These are phyloP conservation scores for Coryphaenoides rupestris DNA, from an alignment of 2,113 vertebrate species.

Conservation along the genomic window DNA sequence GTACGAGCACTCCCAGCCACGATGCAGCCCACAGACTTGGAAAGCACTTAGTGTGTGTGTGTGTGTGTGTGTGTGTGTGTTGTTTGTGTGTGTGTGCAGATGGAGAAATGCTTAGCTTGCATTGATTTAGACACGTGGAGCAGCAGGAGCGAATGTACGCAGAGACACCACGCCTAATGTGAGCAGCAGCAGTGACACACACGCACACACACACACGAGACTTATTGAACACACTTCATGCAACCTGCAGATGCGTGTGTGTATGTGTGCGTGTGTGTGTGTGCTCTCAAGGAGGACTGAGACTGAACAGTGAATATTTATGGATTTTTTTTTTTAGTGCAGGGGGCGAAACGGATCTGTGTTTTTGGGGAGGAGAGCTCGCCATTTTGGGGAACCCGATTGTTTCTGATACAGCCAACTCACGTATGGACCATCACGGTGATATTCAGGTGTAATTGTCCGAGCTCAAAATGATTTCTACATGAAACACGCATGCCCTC, in stretches of 20 bases:
- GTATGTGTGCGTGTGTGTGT: conserved; percentile 15
- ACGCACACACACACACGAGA: conserved; percentile 34
- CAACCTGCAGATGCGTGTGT: conserved; percentile 25
- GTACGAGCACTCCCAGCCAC: not conserved
- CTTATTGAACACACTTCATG: conserved; percentile 23
- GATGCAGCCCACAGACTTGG: conserved; percentile 43
- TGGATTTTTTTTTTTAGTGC: conserved; percentile 43
- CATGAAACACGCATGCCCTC: conserved; percentile 88
- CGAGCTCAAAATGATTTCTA: conserved; percentile 60
- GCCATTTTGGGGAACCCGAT: conserved; percentile 28
- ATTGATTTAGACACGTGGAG: conserved; percentile 58
- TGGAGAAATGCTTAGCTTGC: conserved; percentile 66
- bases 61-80: no score
- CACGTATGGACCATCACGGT: conserved; percentile 57
- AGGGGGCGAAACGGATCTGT: conserved; percentile 10
- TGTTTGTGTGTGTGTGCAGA: conserved; percentile 28
- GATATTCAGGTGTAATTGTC: conserved; percentile 84
- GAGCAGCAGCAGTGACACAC: conserved; percentile 37
- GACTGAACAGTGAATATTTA: conserved; percentile 48
- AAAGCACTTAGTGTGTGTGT: conserved; percentile 25
- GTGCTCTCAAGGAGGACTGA: conserved; percentile 33
- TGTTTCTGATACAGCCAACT: conserved; percentile 45
- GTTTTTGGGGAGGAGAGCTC: conserved; percentile 40
- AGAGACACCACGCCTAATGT: conserved; percentile 36
- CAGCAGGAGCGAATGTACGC: conserved; percentile 68